phyloP scores from a whole-genome alignment of 2,113 vertebrate genomes.

The Aramus guarauna region DNA sequence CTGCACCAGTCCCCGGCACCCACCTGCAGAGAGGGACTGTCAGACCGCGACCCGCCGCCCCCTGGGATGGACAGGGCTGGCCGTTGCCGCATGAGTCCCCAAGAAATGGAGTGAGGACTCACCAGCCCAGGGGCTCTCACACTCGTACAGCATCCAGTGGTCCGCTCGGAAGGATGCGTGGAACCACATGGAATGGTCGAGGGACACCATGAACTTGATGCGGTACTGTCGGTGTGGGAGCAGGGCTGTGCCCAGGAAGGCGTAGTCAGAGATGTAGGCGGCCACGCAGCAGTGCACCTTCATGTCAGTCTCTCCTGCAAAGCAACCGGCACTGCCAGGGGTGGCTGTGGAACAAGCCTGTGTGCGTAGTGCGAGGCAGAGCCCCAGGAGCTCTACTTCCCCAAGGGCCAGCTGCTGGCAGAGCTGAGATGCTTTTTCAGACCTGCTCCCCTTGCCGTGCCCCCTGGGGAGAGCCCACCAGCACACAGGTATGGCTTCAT shows the following conservation, averaged over 20 bases:
- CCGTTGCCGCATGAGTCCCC: accelerated
- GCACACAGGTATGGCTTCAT: accelerated
- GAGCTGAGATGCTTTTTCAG: neutral
- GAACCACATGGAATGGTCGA: constrained; percentile 98
- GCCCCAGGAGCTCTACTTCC: neutral
- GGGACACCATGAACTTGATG: constrained; percentile 79
- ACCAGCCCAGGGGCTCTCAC: constrained; percentile 95
- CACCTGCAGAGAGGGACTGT: constrained; percentile 64
- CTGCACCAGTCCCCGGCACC: constrained; percentile 85
- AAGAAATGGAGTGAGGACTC: neutral
- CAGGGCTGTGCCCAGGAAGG: constrained; percentile 83
- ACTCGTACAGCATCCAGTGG: constrained; percentile 96
- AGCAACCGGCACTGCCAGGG: neutral
- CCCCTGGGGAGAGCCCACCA: accelerated
- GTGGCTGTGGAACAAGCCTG: accelerated
- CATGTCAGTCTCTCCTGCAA: constrained; percentile 83
- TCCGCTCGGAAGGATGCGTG: constrained; percentile 89
- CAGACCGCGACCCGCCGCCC: neutral
- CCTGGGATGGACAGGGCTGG: accelerated
- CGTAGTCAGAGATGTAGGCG: constrained; percentile 91
- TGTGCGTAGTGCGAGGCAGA: accelerated
- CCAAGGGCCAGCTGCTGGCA: neutral
- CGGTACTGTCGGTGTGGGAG: constrained; percentile 75
- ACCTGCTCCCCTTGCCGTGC: accelerated
- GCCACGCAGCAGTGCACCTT: constrained; percentile 95